Base-by-base conservation (phyloP, 2,888 invertebrate genomes). In the Lepidocyrtinus sp. region DNA sequence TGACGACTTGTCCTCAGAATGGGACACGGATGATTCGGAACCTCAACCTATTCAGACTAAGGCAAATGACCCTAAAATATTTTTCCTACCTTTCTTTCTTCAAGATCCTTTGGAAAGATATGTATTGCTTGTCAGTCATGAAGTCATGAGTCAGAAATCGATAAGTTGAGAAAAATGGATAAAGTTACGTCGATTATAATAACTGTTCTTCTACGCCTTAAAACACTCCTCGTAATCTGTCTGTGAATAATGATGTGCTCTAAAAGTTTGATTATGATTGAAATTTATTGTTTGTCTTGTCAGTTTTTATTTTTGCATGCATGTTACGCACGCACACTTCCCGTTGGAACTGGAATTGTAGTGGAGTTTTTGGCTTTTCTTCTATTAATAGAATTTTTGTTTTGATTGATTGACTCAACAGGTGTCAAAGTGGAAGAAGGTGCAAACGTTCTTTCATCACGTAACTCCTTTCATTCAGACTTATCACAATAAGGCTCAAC, bases 401-500 rank as follows among this genome's bases (percentile, higher is more conserved):
- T 67, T 36, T 67, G 45, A 61, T 50, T 63, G 55, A 72, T 36
- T 78, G 1, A 87, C 87, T 84, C 92, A 93, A 46, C 92, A 96
- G 96, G 93, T 94, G 87, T 96, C 96, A 25, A 95, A 96, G 88
- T 98, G 97, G 97, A 92, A 96, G 83, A 97, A 97, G 89, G 92
- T 98, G 62, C 92, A 96, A 70, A 97, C 96, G 88, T 96, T 97
- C 83, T 96, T 98, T 25, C 84, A 86, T 46, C 96, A 96, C 88
- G 97, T 97, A 96, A 96, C 97, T 62, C 97, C 97, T 55, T 98
- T 98, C 91, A 95, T 97, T 89, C 97, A 97, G 90, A 97, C 96
- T 0, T 97, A 78, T 68, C 67, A 97, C 91, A 97, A 97, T 90
- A 97, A 96, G 88, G 95, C 96, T 89, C 91, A 95, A 87, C 97